Evolutionary conservation across 2,113 vertebrate genomes (phyloP).

Genomic region (Carlito syrichta): DNA sequence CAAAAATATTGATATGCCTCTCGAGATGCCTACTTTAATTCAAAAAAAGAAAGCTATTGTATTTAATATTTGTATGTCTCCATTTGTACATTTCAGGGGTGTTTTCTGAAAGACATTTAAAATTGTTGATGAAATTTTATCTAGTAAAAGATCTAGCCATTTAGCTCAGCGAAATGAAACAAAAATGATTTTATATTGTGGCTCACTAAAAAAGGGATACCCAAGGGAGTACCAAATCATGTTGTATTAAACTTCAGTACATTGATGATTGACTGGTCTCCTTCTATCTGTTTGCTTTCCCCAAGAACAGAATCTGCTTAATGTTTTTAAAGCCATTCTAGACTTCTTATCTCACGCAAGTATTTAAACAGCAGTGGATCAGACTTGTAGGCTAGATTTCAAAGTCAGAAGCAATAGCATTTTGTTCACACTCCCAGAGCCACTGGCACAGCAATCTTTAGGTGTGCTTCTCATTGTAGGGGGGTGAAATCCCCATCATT

Average conservation of each 20-base stretch:
- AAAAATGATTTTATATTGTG: background rate
- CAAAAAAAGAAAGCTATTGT: background rate
- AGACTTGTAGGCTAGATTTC: background rate
- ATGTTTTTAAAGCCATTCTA: background rate
- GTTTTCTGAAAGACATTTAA: background rate
- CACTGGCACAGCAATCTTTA: too few species aligned
- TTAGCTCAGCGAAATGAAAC: background rate
- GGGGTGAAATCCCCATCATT: background rate
- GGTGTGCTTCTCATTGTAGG: accelerated
- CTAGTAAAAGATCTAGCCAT: background rate
- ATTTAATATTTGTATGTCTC: background rate
- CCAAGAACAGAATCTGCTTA: background rate
- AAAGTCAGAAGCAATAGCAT: background rate
- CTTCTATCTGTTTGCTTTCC: too few species aligned
- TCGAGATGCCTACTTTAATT: background rate
- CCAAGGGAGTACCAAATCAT: accelerated
- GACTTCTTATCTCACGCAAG: background rate
- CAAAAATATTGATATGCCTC: background rate
- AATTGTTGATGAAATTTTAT: background rate
- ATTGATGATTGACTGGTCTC: accelerated
- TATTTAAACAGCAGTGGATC: background rate
- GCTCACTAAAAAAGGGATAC: background rate
- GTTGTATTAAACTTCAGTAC: accelerated
- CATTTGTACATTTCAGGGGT: background rate
- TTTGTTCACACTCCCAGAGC: background rate